Evolutionary conservation across 2,797 vertebrate genomes (phyloP).

Genomic region (Pseudochirops corinnae): DNA sequence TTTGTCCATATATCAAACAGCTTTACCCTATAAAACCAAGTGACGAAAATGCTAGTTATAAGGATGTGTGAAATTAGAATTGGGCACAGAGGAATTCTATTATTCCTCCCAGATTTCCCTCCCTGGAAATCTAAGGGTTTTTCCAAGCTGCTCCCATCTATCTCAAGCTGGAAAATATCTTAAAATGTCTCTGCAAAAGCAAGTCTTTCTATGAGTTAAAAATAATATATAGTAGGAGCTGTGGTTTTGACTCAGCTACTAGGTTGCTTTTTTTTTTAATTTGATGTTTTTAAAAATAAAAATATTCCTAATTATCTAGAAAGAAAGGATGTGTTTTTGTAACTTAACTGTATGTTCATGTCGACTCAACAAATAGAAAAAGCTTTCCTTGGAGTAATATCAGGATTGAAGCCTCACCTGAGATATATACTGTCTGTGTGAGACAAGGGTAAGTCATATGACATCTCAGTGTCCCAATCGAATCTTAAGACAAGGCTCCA

Average conservation of each 20-base stretch:
- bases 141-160: neutral
- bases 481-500: neutral
- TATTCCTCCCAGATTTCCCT: neutral
- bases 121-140: constrained; percentile 24
- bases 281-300: neutral
- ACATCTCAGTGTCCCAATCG: neutral
- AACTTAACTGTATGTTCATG: neutral
- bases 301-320: neutral
- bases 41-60: constrained; percentile 30
- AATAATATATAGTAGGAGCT: neutral
- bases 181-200: constrained; percentile 35
- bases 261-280: neutral
- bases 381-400: neutral
- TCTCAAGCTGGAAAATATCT: constrained; percentile 31
- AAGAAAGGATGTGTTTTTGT: neutral
- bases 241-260: neutral
- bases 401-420: neutral
- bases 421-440: neutral
- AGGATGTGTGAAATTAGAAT: constrained; percentile 22
- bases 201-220: neutral
- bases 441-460: neutral
- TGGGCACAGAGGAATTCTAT: neutral
- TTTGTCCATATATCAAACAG: neutral
- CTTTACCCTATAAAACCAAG: neutral
- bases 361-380: neutral